phyloP scores from a whole-genome alignment of 2,113 vertebrate genomes.

The Brachypteracias leptosomus region DNA sequence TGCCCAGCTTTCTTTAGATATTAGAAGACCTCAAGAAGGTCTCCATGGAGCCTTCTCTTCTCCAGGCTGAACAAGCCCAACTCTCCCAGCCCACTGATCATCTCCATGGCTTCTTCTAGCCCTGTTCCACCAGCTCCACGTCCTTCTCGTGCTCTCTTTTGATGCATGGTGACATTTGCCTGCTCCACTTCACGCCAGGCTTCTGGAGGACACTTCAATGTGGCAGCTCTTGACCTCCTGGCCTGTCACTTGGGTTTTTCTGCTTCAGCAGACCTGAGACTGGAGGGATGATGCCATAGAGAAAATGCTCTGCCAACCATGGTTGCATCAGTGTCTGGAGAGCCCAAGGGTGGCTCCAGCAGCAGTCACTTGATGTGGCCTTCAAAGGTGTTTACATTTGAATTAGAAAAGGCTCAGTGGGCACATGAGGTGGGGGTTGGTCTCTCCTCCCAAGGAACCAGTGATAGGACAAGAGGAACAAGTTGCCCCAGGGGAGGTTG shows the following conservation, averaged over 20 bases:
- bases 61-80: no score
- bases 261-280: not conserved
- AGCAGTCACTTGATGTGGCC: not conserved
- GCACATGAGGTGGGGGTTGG: no score
- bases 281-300: not conserved
- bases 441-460: not conserved
- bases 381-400: not conserved
- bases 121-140: no score
- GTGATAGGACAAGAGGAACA: not conserved
- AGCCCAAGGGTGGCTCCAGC: not conserved
- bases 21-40: no score
- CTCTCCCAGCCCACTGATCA: no score
- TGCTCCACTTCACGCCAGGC: not conserved
- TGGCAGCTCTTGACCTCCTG: not conserved
- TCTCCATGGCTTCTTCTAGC: no score
- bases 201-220: fast-evolving
- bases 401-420: not conserved
- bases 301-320: not conserved
- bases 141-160: not conserved
- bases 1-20: no score
- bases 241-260: slow-evolving; percentile 4
- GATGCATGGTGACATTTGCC: fast-evolving
- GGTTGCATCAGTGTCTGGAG: not conserved
- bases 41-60: no score
- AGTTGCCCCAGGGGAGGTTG: not conserved